Base-by-base conservation (phyloP, 2,113 vertebrate species). In the Lophura nycthemera region DNA sequence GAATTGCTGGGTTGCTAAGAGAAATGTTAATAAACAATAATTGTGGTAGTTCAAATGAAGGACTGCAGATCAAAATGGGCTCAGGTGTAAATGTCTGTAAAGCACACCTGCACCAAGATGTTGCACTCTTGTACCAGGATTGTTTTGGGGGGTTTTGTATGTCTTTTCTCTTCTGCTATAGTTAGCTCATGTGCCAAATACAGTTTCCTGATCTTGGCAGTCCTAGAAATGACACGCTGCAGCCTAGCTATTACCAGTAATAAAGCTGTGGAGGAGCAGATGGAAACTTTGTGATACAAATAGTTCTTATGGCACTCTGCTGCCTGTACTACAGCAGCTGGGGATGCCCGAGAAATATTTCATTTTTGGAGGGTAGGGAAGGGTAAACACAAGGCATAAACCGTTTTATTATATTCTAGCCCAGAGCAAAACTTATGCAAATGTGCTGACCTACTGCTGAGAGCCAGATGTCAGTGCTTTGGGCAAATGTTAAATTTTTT, bases 401-500 rank as follows among this genome's bases (percentile, higher is more conserved):
- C 78, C 40, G 50, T 45, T 97, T 93, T 88, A 79, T 89, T 91
- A 36, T 82, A 82, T 96, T 96, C 94, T 73, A 88, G 94, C 87
- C 83, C 90, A 94, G 82, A 95, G 85, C 94, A 95, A 90, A 96
- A 92, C 52, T 86, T 95, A 96, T 88, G 84, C 80, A 96, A 93
- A 97, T 95, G 5, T 92, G 65, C 92, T 97, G 93, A 97, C 93
- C 95, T 96, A 67, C 87, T 95, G 79, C 88, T 85, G 82, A 93
- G 79, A 89, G 91, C 91, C 95, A 97, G 95, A 95, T 96, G 92
- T 91, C 88, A 91, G 75, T 96, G 92, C 94, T 94, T 93, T 54
- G 90, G 94, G 90, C 85, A 94, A 92, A 92, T 90, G 83, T 84
- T 96, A 92, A 83, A 61, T 94, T 91, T 95, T 97, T 96, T 93